Base-by-base conservation (phyloP, 2,797 vertebrate genomes). In the Myiothlypis chrysogaster region DNA sequence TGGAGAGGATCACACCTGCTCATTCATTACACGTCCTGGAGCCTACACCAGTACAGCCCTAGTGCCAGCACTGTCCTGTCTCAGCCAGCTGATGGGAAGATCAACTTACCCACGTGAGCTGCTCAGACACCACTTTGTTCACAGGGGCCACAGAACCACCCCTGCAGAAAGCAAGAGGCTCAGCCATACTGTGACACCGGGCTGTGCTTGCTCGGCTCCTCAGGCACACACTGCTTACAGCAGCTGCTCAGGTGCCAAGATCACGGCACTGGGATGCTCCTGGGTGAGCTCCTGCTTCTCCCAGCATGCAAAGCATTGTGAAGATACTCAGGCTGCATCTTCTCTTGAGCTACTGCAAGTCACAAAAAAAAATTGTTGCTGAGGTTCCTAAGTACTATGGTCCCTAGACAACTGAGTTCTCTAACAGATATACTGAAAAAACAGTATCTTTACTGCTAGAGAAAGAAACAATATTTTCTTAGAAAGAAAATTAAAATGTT, bases 181-280 rank as follows among this genome's bases (percentile, higher is more conserved):
- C 22, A 32, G 65, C 18, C 24, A 18, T 7, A 23, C 53, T 28
- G 53, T 37, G 65, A 28, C 34, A 39, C 37, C 2, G 12, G 24
- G 44, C 46, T 83, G 9, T 6, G 41, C n/a, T 21, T 0, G 0
- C 72, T 60, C 0, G 0, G 19, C 21, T 10, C 16, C 52, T 71
- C 21, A 39, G 43, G 44, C 3, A 1, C 35, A 25, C 1, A 15
- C 30, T 2, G 43, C 57, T n/a, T 37, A 20, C 28, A 71, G 43
- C 34, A 46, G 37, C 9, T 46, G 18, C 35, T 75, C 46, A 7
- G 4, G 24, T 7, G 9, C 64, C 35, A 55, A 59, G 41, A 46
- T 16, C 7, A 2, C 2, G 30, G 15, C 7, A 11, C 6, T 6
- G 68, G 1, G 9, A 79, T 56, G 37, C 32, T 93, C 55, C 50